Evolutionary conservation across 2,113 vertebrate species (phyloP).

Genomic region (Seriola rivoliana): DNA sequence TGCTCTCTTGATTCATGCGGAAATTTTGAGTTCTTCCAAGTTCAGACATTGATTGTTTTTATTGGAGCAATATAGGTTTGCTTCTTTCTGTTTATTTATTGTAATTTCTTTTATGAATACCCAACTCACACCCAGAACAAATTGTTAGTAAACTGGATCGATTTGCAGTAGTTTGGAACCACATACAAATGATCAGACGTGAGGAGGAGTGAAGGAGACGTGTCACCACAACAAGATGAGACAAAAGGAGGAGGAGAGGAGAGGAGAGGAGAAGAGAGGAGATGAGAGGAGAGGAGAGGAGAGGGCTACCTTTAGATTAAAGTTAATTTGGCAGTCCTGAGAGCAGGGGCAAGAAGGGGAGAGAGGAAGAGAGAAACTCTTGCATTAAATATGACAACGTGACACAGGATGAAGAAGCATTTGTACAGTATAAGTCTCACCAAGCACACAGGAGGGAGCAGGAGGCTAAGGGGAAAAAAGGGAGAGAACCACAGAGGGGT

Average conservation of each 20-base stretch:
- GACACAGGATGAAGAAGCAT: constrained; percentile 64
- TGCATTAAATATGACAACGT: constrained; percentile 74
- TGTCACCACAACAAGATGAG: constrained; percentile 41
- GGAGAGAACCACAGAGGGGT: constrained; percentile 57
- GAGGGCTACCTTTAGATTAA: constrained; percentile 86
- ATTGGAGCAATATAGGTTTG: neutral
- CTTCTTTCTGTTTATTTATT: neutral
- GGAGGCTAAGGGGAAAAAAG: constrained; percentile 40
- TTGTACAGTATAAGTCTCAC: constrained; percentile 70
- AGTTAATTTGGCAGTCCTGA: constrained; percentile 87
- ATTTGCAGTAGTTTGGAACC: constrained; percentile 54
- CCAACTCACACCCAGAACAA: neutral
- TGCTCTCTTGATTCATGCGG: neutral
- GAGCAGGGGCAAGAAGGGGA: constrained; percentile 68
- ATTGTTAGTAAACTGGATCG: constrained; percentile 70
- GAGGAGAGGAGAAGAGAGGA: too few species aligned
- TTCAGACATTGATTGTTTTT: neutral
- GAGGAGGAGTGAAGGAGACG: constrained; percentile 42
- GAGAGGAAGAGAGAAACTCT: constrained; percentile 79
- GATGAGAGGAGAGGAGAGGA: neutral
- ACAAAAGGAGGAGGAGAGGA: neutral
- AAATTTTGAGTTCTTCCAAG: neutral
- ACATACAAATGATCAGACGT: constrained; percentile 60
- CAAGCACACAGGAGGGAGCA: constrained; percentile 58
- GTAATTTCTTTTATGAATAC: neutral